These are phyloP conservation scores for Asarcornis scutulata DNA, from an alignment of 2,113 vertebrate species.

Conservation along the genomic window DNA sequence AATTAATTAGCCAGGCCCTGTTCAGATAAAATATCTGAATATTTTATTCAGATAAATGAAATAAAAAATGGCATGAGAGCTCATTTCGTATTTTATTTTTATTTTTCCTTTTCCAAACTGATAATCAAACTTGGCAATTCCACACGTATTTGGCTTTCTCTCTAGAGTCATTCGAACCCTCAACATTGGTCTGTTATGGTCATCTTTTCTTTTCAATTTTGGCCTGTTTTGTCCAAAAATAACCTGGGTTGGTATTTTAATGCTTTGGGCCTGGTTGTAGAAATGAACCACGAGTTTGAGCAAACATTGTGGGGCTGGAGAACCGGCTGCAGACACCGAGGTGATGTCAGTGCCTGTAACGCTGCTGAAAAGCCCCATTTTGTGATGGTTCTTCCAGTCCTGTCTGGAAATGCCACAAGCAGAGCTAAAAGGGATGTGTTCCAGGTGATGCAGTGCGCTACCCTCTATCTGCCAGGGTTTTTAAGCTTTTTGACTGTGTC, in stretches of 20 bases:
- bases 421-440: background rate
- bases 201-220: background rate
- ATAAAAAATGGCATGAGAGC: background rate
- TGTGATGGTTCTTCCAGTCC: constrained; percentile 7
- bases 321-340: background rate
- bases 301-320: background rate
- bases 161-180: background rate
- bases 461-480: background rate
- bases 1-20: background rate
- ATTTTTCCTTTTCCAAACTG: background rate
- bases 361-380: background rate
- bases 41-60: background rate
- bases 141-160: background rate
- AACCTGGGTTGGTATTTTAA: background rate
- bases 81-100: accelerated
- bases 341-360: background rate
- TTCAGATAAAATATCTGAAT: background rate
- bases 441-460: background rate
- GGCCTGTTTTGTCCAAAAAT: background rate
- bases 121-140: background rate
- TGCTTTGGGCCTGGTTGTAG: background rate
- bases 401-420: background rate
- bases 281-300: background rate
- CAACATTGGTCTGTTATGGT: background rate
- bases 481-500: background rate